Evolutionary conservation across 2,888 invertebrate species (phyloP).

Genomic region (Ectemnius lituratus): DNA sequence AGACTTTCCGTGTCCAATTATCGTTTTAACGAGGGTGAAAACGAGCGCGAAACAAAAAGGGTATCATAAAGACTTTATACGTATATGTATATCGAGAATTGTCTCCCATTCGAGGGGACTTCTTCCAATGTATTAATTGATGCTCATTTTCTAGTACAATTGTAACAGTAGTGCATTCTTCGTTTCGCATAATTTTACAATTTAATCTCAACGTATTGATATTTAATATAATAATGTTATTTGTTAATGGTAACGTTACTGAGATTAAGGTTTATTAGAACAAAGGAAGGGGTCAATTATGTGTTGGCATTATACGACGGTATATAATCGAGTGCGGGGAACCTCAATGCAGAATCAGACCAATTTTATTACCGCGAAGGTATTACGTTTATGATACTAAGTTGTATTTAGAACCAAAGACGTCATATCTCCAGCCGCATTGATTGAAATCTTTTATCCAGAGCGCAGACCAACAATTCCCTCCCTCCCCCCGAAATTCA

Average conservation of each 20-base stretch:
- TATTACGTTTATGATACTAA: conserved; percentile 28
- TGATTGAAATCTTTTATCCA: conserved; percentile 16
- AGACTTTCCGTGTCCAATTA: conserved; percentile 9
- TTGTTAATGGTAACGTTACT: conserved; percentile 36
- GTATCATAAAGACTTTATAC: conserved; percentile 32
- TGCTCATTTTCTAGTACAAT: conserved; percentile 57
- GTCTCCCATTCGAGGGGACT: conserved; percentile 11
- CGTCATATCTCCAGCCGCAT: conserved; percentile 37
- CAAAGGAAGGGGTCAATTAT: conserved; percentile 33
- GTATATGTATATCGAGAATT: not conserved
- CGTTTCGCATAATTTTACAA: conserved; percentile 47
- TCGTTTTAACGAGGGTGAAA: not conserved
- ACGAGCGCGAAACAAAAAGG: conserved; percentile 18
- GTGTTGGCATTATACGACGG: conserved; percentile 13
- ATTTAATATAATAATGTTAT: conserved; percentile 44
- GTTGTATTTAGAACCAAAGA: conserved; percentile 47
- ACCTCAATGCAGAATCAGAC: conserved; percentile 12
- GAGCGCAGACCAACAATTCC: not conserved
- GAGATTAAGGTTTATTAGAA: conserved; percentile 37
- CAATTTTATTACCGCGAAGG: conserved; percentile 25
- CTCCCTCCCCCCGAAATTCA: not conserved
- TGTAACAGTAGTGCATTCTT: conserved; percentile 35
- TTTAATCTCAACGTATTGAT: conserved; percentile 37
- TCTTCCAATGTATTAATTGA: conserved; percentile 43
- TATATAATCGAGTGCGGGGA: conserved; percentile 17